Evolutionary conservation across 2,113 vertebrate genomes (phyloP).

Genomic region (Trichechus manatus): DNA sequence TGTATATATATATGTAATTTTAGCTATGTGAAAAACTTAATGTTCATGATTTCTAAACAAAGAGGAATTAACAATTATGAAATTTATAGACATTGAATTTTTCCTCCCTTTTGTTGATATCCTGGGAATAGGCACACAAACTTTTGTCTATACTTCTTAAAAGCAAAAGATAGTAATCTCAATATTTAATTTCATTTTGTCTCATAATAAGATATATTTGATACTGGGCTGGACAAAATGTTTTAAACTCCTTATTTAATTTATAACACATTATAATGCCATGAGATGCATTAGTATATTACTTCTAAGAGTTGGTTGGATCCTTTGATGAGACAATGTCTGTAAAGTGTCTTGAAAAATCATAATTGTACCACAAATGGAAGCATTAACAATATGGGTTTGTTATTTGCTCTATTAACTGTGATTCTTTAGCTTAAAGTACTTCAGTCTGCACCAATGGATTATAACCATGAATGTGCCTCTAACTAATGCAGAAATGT

Average conservation of each 20-base stretch:
- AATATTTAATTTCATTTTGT: background rate
- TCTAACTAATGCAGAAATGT: background rate
- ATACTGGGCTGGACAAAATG: background rate
- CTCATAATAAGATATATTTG: background rate
- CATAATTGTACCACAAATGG: background rate
- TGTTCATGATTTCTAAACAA: background rate
- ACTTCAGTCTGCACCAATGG: background rate
- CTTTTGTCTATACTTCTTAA: background rate
- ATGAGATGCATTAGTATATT: background rate
- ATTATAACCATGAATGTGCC: background rate
- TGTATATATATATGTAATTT: background rate
- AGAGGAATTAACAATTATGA: background rate
- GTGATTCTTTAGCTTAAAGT: background rate
- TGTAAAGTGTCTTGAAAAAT: background rate
- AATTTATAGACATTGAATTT: background rate
- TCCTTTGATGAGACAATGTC: background rate
- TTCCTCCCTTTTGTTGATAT: background rate
- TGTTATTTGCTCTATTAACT: background rate
- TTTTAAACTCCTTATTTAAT: constrained; percentile 7
- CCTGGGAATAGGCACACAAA: background rate
- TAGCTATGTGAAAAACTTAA: background rate
- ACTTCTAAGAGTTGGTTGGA: background rate
- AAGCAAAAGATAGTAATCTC: background rate
- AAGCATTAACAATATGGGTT: background rate
- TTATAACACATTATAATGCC: background rate